Percentiles rank a stretch among this genome's conserved stretches.
phyloP scores from a whole-genome alignment of 2,797 vertebrate genomes.

The Carcharodon carcharias region DNA sequence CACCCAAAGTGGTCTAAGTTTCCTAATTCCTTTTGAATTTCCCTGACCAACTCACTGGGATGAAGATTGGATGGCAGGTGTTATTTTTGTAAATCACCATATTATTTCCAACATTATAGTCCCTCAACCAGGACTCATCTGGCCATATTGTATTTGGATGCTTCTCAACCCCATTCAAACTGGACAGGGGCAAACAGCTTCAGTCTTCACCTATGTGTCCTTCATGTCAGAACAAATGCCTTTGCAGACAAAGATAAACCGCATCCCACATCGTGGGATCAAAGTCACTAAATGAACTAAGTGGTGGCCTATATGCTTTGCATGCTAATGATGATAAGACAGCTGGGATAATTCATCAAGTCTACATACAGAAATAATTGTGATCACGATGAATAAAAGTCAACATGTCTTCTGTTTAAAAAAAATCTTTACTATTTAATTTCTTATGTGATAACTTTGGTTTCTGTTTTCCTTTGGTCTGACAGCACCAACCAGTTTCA shows the following conservation, averaged over 20 bases:
- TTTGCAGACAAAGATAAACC: neutral
- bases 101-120: neutral
- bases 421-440: neutral
- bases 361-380: neutral
- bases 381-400: neutral
- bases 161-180: neutral
- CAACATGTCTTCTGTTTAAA: neutral
- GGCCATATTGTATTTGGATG: accelerated
- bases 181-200: neutral
- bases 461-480: slow-evolving; percentile 19
- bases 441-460: neutral
- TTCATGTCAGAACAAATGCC: neutral
- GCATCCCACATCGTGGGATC: neutral
- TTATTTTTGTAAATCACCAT: neutral
- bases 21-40: neutral
- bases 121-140: neutral
- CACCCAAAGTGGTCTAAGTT: neutral
- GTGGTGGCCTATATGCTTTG: neutral
- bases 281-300: neutral
- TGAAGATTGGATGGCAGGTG: neutral
- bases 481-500: slow-evolving; percentile 15
- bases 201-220: neutral
- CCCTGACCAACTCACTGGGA: neutral
- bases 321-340: neutral
- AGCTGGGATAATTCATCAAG: neutral